Conservation (phyloP, 2,888 invertebrate species). For the Metacarcinus magister region DNA sequence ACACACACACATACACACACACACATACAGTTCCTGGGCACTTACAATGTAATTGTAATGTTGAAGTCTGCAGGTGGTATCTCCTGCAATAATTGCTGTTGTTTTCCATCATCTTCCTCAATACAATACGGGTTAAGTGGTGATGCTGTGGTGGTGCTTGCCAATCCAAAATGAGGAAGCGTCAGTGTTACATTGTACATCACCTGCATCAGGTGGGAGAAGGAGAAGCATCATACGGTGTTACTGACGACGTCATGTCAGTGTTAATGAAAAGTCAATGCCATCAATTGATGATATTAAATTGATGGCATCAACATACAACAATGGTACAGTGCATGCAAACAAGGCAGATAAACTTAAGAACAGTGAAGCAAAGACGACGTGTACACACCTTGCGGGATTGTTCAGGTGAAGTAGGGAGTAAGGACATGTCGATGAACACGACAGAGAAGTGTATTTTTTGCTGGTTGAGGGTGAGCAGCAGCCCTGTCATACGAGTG, state of each 20-base stretch:
- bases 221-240: background rate
- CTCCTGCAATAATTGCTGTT: background rate
- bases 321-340: too few relatives aligned
- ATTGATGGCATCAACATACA: too few relatives aligned
- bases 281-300: too few relatives aligned
- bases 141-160: background rate
- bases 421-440: background rate
- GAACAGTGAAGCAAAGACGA: background rate
- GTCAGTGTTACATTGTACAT: constrained; percentile 64
- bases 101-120: background rate
- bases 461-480: background rate
- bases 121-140: background rate
- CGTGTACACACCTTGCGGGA: background rate
- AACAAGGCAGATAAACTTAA: too few relatives aligned
- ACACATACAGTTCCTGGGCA: background rate
- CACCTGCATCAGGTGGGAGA: background rate
- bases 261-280: too few relatives aligned
- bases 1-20: background rate
- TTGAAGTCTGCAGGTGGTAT: constrained; percentile 50
- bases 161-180: background rate
- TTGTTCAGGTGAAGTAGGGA: background rate
- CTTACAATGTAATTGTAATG: constrained; percentile 64
- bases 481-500: background rate
- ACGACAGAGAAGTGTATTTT: background rate
- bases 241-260: too few relatives aligned